These are phyloP conservation scores for Syngnathus typhle DNA, from an alignment of 2,113 vertebrate genomes.

Conservation along the genomic window DNA sequence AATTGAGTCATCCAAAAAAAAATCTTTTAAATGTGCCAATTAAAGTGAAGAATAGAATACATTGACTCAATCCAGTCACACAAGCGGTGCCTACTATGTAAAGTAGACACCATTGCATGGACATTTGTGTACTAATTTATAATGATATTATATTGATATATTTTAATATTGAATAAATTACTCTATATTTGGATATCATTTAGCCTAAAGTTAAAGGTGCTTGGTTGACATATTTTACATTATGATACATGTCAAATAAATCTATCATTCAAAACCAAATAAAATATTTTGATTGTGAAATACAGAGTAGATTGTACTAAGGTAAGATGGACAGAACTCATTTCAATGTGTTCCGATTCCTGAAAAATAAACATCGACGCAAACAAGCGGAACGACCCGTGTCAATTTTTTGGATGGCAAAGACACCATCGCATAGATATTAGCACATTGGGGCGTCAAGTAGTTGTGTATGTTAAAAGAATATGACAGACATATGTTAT, in stretches of 20 bases:
- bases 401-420: background rate
- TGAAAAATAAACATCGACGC: background rate
- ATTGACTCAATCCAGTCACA: background rate
- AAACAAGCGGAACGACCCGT: background rate
- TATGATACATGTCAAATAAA: background rate
- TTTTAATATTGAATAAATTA: background rate
- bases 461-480: background rate
- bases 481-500: background rate
- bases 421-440: background rate
- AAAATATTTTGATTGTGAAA: background rate
- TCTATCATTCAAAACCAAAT: background rate
- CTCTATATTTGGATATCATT: background rate
- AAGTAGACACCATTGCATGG: background rate
- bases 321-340: background rate
- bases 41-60: background rate
- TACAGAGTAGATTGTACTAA: background rate
- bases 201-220: background rate
- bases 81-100: background rate
- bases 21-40: background rate
- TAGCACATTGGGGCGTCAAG: background rate
- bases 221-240: background rate
- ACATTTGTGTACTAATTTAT: background rate
- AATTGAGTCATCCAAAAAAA: slow-evolving; percentile 5
- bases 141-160: too few relatives aligned
- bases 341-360: background rate